phyloP scores from a whole-genome alignment of 2,888 invertebrate genomes.

The Mythimna loreyi region DNA sequence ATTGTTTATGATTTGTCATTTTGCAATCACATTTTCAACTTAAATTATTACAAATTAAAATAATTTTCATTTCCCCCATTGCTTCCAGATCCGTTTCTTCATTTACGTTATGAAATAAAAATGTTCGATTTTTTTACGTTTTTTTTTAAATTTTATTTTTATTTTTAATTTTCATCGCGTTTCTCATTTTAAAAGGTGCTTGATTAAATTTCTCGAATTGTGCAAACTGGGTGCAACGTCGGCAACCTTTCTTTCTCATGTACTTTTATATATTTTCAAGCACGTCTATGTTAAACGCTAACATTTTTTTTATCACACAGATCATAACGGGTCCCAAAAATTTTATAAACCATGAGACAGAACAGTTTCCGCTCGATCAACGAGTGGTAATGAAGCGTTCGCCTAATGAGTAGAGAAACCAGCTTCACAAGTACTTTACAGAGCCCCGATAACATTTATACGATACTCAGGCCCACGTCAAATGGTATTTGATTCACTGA shows the following conservation, averaged over 20 bases:
- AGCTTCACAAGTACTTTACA: slow-evolving; percentile 70
- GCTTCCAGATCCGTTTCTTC: slow-evolving; percentile 46
- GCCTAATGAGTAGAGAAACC: slow-evolving; percentile 80
- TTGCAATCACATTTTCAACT: slow-evolving; percentile 54
- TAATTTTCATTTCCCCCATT: slow-evolving; percentile 48
- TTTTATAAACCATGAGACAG: slow-evolving; percentile 85
- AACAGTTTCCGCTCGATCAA: slow-evolving; percentile 83
- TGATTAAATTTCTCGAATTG: slow-evolving; percentile 72
- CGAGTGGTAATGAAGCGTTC: slow-evolving; percentile 85
- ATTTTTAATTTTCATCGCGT: slow-evolving; percentile 53
- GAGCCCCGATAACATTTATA: slow-evolving; percentile 48
- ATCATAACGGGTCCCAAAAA: slow-evolving; percentile 82
- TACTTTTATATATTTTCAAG: slow-evolving; percentile 65
- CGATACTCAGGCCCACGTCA: slow-evolving; percentile 23
- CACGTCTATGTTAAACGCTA: slow-evolving; percentile 65
- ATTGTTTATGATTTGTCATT: slow-evolving; percentile 42
- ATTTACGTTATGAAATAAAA: slow-evolving; percentile 43
- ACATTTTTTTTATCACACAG: slow-evolving; percentile 78
- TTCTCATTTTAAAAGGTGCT: slow-evolving; percentile 66
- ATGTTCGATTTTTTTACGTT: slow-evolving; percentile 21
- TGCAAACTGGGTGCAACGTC: slow-evolving; percentile 82
- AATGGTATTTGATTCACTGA: slow-evolving; percentile 18
- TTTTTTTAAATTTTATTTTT: slow-evolving; percentile 24
- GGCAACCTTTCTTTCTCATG: slow-evolving; percentile 82
- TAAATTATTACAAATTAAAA: slow-evolving; percentile 50